Evolutionary conservation across 1,140 invertebrate species (phyloP), one percentile per base, ranked within the genome.

Genomic region (Episyrphus balteatus): DNA sequence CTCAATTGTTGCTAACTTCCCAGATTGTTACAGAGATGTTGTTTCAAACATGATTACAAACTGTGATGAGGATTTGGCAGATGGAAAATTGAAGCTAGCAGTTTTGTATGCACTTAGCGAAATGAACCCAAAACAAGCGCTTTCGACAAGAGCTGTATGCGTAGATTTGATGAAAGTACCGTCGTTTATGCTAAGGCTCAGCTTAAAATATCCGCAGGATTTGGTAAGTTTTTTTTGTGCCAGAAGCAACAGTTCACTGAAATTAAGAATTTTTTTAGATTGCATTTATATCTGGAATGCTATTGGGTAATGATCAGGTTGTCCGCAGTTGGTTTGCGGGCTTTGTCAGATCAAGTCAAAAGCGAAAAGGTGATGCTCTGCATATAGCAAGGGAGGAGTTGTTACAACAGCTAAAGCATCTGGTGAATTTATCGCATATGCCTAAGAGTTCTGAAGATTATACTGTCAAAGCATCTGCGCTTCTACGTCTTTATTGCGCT

Each of bases 1-100:
- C 58, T 84, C 84, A 79, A 73, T 87, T 69, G 78, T 93, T 60
- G 77, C 91, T 11, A 98, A 98, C 67, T 88, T 88, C 73, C 92
- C 93, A 7, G 92, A 97, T 59, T 84, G 81, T 59, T 94, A 96
- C 69, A 79, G 81, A 58, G 91, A 96, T 77, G 89, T 95, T 19
- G 90, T 87, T 49, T 78, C 81, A 10, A 81, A 83, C 57, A 70
- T 97, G 31, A 89, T 96, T 34, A 71, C 80, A 43, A 91, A 87
- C 72, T 89, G 90, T 39, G 92, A 95, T 59, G 83, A 85, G 59
- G 84, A 87, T 57, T 92, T 93, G 61, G 88, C 91, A 31, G 75
- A 81, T 50, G 86, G 88, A 13, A 77, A 76, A 44, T 76, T 84
- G 31, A 73, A 88, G 43, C 76, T 84, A 15, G 72, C 81, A 45